Percentiles rank a stretch among this genome's conserved stretches.
Conservation (phyloP, 2,797 vertebrate genomes). For the Echeneis naucrates region DNA sequence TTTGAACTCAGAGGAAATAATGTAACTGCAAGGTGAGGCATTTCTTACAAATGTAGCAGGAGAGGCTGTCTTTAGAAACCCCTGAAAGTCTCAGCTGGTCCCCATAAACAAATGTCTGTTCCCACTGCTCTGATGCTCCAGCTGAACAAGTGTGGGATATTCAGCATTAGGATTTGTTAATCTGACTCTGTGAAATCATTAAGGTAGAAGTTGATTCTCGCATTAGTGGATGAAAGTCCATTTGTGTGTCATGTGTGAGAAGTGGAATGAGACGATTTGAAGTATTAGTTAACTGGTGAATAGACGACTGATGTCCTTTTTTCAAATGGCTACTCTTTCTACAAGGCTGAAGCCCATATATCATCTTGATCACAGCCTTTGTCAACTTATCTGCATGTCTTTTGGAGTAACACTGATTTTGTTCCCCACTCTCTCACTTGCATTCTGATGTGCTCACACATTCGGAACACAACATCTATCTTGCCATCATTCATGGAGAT, state of each 20-base stretch:
- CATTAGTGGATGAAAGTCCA: conserved; percentile 17
- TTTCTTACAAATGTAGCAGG: conserved; percentile 46
- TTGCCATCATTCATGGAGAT: background rate
- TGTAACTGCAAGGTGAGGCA: conserved; percentile 2
- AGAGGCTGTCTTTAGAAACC: conserved; percentile 54
- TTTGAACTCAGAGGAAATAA: conserved; percentile 32
- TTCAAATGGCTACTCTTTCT: background rate
- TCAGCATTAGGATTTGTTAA: conserved; percentile 79
- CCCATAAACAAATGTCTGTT: conserved; percentile 44
- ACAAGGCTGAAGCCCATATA: background rate
- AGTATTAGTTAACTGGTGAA: conserved; percentile 30
- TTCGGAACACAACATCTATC: conserved; percentile 10
- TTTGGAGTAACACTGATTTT: background rate
- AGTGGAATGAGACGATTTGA: conserved; percentile 42
- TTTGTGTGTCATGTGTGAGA: conserved; percentile 3
- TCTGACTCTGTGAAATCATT: conserved; percentile 48
- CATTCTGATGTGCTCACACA: conserved; percentile 11
- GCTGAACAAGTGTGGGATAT: conserved; percentile 59
- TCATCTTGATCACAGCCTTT: background rate
- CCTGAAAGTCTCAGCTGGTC: conserved; percentile 62
- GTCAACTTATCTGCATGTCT: conserved; percentile 6
- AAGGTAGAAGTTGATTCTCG: conserved; percentile 46
- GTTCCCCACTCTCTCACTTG: background rate
- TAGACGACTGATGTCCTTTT: background rate
- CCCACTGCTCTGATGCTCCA: conserved; percentile 47